Conservation (phyloP, 2,888 invertebrate species). For the Sicus ferrugineus region DNA sequence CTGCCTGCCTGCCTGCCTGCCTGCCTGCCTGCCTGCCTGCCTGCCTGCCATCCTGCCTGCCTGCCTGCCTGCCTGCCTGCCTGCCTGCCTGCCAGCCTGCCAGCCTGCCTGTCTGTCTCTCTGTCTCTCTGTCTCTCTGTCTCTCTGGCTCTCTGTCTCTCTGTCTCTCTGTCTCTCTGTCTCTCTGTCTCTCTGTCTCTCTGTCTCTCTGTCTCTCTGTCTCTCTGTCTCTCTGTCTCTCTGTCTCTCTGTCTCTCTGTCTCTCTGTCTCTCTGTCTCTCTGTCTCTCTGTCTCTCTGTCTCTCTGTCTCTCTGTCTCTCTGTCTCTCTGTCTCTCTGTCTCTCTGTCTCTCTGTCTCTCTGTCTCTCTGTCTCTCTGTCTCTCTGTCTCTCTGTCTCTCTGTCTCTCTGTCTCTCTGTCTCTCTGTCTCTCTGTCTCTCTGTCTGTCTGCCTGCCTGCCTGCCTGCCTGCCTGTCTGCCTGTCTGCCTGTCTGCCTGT, state of each 20-base stretch:
- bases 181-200: slow-evolving; percentile 10
- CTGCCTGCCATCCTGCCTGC: no score
- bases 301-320: slow-evolving; percentile 10
- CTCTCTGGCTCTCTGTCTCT: no score
- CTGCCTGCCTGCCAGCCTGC: slow-evolving; percentile 13
- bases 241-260: slow-evolving; percentile 12
- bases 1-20: no score
- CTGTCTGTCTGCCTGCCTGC: no score
- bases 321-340: slow-evolving; percentile 12
- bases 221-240: slow-evolving; percentile 10
- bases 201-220: slow-evolving; percentile 12
- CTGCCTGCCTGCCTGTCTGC: no score
- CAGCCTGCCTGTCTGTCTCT: no score
- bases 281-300: slow-evolving; percentile 12
- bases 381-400: slow-evolving; percentile 10
- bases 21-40: slow-evolving; percentile 17
- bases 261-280: slow-evolving; percentile 10
- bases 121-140: no score
- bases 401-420: slow-evolving; percentile 12
- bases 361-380: slow-evolving; percentile 12
- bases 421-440: slow-evolving; percentile 9
- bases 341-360: slow-evolving; percentile 10
- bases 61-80: slow-evolving; percentile 17
- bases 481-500: slow-evolving; percentile 17
- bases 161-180: slow-evolving; percentile 12